Evolutionary conservation across 2,113 vertebrate genomes (phyloP), one percentile per base, ranked within the genome.

Genomic region (Rhinopomastus cyanomelas): DNA sequence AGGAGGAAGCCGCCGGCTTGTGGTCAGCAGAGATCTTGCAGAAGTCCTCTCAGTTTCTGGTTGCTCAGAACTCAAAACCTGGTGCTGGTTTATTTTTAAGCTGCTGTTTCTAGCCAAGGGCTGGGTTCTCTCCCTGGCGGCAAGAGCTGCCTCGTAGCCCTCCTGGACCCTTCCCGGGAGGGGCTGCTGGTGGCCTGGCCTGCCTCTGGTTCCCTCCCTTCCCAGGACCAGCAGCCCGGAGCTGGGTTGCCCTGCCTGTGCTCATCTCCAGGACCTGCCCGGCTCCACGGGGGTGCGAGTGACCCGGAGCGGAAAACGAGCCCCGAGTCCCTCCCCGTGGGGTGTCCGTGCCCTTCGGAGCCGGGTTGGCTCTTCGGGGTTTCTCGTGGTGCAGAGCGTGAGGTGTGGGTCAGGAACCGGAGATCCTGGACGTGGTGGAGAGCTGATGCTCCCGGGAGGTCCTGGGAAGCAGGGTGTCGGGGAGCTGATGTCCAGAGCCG

Each of bases 41-140:
- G 64, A 86, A 74, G 26, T 65, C 36, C 83, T 96, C 91, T 96
- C 90, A 0, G 94, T 96, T 96, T 96, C 95, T 91, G 6, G 81
- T 49, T 15, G n/a, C 26, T 81, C 81, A 93, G 76, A 92, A 94
- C 56, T 55, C 91, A 96, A 77, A 94, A 84, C 82, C 9, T 5
- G 14, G 27, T 10, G 3, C 39, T 90, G 2, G 2, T n/a, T 87
- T 80, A 73, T 57, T 87, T 84, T 81, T 69, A 26, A 79, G 86
- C 27, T 48, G 37, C 81, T 69, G 71, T 88, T 94, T 88, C 36
- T 56, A 85, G 55, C 62, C 0, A 0, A 72, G 78, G 16, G 57
- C 30, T n/a, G 22, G 74, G 30, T 76, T 3, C 1, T 36, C 49
- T 34, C 65, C 12, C 39, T 27, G 0, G 14, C 1, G 4, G 39